phyloP scores from a whole-genome alignment of 2,797 vertebrate species.

The Epinephelus coioides region DNA sequence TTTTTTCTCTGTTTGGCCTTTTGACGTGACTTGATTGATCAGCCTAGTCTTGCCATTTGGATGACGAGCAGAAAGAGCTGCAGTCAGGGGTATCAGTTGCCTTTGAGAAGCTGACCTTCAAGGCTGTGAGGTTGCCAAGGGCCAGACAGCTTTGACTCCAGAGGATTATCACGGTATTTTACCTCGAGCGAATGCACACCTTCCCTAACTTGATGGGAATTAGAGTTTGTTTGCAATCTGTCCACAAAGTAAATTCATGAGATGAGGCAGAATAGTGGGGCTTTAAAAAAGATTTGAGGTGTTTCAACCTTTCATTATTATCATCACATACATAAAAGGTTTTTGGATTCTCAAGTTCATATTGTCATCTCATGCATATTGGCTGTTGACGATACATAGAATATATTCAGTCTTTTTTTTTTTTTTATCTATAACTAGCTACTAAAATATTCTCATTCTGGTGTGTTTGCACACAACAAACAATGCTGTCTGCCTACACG shows the following conservation, averaged over 20 bases:
- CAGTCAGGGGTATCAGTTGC: conserved; percentile 76
- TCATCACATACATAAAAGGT: background rate
- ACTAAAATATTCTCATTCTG: background rate
- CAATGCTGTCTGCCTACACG: conserved; percentile 1
- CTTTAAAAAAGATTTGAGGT: background rate
- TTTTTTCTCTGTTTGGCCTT: conserved; percentile 73
- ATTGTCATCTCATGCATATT: background rate
- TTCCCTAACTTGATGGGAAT: conserved; percentile 37
- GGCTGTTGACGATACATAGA: background rate
- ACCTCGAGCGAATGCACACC: conserved; percentile 34
- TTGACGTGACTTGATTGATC: conserved; percentile 83
- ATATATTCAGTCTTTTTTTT: background rate
- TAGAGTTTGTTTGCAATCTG: conserved; percentile 44
- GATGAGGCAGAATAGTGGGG: background rate
- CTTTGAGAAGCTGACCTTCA: conserved; percentile 82
- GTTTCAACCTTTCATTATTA: background rate
- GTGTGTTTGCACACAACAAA: conserved; percentile 35
- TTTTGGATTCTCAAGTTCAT: conserved; percentile 4
- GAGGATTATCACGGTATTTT: conserved; percentile 52
- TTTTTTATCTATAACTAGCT: conserved; percentile 24
- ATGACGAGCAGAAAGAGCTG: conserved; percentile 77
- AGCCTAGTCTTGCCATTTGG: conserved; percentile 77
- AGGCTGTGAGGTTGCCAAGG: conserved; percentile 59
- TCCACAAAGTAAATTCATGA: background rate
- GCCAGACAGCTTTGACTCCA: conserved; percentile 63